Percentiles rank a stretch among this genome's conserved stretches.
Conservation (phyloP, 2,888 invertebrate genomes). For the Baccha elongata region DNA sequence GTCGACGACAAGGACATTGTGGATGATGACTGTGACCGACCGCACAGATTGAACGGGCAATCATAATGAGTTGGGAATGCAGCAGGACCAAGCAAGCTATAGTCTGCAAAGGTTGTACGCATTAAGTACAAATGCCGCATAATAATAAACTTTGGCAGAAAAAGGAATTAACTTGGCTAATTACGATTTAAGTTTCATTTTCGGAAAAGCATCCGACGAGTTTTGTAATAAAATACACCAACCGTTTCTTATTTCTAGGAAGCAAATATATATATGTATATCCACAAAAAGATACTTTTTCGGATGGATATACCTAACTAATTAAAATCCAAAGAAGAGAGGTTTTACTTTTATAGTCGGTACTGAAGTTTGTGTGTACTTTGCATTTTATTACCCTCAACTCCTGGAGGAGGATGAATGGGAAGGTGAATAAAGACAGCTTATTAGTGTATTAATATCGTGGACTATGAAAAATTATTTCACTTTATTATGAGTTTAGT, state of each 20-base stretch:
- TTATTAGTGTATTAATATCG: too few species aligned
- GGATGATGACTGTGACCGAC: conserved; percentile 59
- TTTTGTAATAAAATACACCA: conserved; percentile 62
- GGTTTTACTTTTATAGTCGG: too few species aligned
- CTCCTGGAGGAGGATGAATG: too few species aligned
- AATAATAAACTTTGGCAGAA: conserved; percentile 62
- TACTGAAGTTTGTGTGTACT: too few species aligned
- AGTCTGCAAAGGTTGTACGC: conserved; percentile 44
- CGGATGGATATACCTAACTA: conserved; percentile 18
- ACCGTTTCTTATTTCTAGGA: conserved; percentile 12
- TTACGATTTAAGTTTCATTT: conserved; percentile 70
- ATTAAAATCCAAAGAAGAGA: too few species aligned
- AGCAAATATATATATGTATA: not conserved
- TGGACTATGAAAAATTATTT: too few species aligned
- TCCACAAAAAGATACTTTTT: conserved; percentile 3
- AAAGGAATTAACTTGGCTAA: conserved; percentile 71
- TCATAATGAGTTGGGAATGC: conserved; percentile 24
- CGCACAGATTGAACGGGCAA: conserved; percentile 49
- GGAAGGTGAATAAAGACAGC: too few species aligned
- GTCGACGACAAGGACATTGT: conserved; percentile 19
- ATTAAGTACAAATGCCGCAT: conserved; percentile 70
- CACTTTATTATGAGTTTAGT: too few species aligned
- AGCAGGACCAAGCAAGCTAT: conserved; percentile 1
- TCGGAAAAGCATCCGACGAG: conserved; percentile 36
- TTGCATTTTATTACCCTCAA: too few species aligned